Percentiles rank a stretch among this genome's conserved stretches.
Conservation (phyloP, 2,797 vertebrate genomes). For the Serranus cabrilla region DNA sequence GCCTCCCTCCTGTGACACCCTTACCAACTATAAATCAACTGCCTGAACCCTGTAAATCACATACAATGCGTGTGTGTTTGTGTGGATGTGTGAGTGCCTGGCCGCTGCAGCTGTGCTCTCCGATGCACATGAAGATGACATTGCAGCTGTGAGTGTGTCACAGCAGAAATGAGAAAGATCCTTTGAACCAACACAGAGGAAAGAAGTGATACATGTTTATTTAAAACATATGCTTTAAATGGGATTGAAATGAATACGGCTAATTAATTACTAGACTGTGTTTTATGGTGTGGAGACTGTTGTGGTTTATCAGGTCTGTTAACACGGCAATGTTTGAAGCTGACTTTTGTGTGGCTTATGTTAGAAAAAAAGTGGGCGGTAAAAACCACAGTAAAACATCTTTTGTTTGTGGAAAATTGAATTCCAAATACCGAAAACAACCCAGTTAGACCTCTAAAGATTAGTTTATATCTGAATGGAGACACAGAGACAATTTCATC, state of each 20-base stretch:
- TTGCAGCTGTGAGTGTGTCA: constrained; percentile 57
- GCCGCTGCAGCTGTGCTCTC: constrained; percentile 64
- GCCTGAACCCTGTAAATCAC: constrained; percentile 77
- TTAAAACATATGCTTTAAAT: constrained; percentile 18
- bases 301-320: constrained; percentile 21
- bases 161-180: constrained; percentile 31
- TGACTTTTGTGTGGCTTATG: constrained; percentile 24
- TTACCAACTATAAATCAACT: constrained; percentile 83
- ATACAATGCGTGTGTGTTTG: constrained; percentile 16
- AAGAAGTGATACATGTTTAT: constrained; percentile 36
- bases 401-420: constrained; percentile 43
- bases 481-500: constrained; percentile 61
- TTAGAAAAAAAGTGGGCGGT: constrained; percentile 14
- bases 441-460: constrained; percentile 42
- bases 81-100: constrained; percentile 25
- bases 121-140: constrained; percentile 45
- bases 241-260: constrained; percentile 1
- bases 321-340: not conserved
- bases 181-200: constrained; percentile 31
- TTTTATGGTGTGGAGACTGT: constrained; percentile 16
- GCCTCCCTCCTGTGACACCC: constrained; percentile 72
- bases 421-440: constrained; percentile 50
- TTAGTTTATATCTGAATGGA: constrained; percentile 55
- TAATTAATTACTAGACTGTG: constrained; percentile 16
- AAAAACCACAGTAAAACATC: constrained; percentile 35